Conservation (phyloP, 2,113 vertebrate species). For the Seriola quinqueradiata region DNA sequence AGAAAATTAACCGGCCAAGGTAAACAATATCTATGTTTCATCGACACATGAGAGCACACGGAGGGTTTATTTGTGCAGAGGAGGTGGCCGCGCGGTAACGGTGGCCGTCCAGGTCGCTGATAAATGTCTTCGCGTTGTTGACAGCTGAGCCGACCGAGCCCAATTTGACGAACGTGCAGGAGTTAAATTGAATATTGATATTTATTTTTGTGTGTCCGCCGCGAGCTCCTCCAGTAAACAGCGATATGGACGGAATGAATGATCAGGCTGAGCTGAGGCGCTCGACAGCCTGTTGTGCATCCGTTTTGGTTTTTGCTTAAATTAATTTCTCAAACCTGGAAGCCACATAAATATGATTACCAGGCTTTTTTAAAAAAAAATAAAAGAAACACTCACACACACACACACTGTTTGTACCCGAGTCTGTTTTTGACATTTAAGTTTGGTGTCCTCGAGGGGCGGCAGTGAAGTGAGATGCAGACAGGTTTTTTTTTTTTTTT, state of each 20-base stretch:
- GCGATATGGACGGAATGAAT: conserved; percentile 37
- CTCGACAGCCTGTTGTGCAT: conserved; percentile 70
- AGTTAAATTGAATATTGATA: conserved; percentile 3
- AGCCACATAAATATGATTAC: neutral
- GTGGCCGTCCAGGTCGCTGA: conserved; percentile 34
- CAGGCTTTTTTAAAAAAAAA: too few species aligned
- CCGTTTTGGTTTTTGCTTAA: neutral
- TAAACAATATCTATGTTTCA: conserved; percentile 32
- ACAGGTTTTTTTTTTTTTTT: conserved; percentile 11
- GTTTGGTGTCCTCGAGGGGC: conserved; percentile 31
- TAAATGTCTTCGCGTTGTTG: conserved; percentile 9
- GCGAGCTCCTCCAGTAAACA: conserved; percentile 13
- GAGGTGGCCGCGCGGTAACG: conserved; percentile 30
- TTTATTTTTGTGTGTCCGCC: neutral
- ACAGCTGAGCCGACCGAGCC: conserved; percentile 14
- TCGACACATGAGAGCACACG: neutral
- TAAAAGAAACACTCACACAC: too few species aligned
- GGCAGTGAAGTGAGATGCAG: conserved; percentile 28
- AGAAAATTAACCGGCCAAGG: conserved; percentile 27
- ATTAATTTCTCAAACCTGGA: neutral
- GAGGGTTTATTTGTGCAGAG: conserved; percentile 30
- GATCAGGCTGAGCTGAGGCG: conserved; percentile 19
- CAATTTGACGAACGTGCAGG: conserved; percentile 1
- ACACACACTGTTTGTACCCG: neutral
- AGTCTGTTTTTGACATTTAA: neutral